Evolutionary conservation across 2,797 vertebrate species (phyloP), one percentile per base, ranked within the genome.

Genomic region (Epinephelus coioides): DNA sequence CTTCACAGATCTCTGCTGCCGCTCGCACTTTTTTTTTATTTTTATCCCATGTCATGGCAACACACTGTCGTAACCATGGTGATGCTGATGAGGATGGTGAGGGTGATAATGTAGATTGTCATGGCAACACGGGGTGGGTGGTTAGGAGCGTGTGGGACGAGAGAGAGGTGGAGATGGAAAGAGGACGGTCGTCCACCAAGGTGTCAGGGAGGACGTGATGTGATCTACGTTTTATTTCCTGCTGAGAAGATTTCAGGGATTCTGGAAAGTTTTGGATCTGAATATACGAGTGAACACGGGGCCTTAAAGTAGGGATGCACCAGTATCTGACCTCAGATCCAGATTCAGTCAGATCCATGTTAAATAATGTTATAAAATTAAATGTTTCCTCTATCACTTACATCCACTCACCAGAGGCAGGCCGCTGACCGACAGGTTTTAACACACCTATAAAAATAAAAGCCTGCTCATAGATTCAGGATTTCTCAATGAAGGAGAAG

Each of bases 101-200:
- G 61, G 77, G 65, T 73, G 82, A 80, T 86, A 78, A 84, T 79
- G 84, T 68, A 91, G 95, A 95, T 95, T 95, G 95, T 96, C 95
- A 94, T 95, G 95, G 93, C 94, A 94, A 92, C 90, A 81, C 14
- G 46, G 78, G 81, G 82, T 83, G 85, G 86, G 84, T 55, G 85
- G 53, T 43, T 69, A 46, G 75, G 83, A 49, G 67, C 72, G 66
- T 51, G 85, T 83, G 72, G 70, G 69, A 70, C 1, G 23, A 66
- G 55, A 64, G 49, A 66, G 49, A 59, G 30, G 57, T 19, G 43
- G 23, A 60, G 67, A 55, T 23, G 7, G 23, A 47, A 27, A 57
- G 30, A 34, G 27, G 59, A 59, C 3, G 17, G 38, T 7, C 27
- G 57, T 71, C 21, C 38, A 15, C 34, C 30, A 12, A 60, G 53